Percentiles rank a stretch among this genome's conserved stretches.
Conservation (phyloP, 2,797 vertebrate genomes). For the Coregonus ussuriensis region DNA sequence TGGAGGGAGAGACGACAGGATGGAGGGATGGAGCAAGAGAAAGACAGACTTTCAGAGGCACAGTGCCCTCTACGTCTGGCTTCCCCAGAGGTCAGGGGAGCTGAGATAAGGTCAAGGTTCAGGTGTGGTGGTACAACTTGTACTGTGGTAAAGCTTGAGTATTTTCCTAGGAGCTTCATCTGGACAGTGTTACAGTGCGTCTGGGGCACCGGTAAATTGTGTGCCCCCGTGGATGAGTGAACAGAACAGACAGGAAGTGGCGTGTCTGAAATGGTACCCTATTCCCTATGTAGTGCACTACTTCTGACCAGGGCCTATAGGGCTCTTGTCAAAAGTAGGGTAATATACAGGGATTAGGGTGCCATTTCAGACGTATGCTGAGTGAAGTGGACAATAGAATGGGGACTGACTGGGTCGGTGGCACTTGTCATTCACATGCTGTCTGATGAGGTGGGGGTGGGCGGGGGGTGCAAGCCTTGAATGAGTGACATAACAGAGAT, state of each 20-base stretch:
- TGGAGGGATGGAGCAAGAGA: background rate
- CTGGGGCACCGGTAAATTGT: background rate
- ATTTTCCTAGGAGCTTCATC: background rate
- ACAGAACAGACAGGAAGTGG: slow-evolving; percentile 32
- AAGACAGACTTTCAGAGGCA: slow-evolving; percentile 17
- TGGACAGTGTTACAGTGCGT: background rate
- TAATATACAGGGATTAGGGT: background rate
- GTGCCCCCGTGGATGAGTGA: slow-evolving; percentile 13
- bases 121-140: background rate
- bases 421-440: slow-evolving; percentile 66
- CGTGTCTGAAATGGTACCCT: background rate
- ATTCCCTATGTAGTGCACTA: background rate
- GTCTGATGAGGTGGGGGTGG: slow-evolving; percentile 46
- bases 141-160: background rate
- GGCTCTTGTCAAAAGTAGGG: background rate
- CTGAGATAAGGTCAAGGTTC: background rate
- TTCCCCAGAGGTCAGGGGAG: background rate
- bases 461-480: slow-evolving; percentile 6
- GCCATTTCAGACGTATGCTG: background rate
- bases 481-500: background rate
- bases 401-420: slow-evolving; percentile 20
- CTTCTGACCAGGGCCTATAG: background rate
- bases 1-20: background rate
- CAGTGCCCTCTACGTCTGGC: slow-evolving; percentile 40
- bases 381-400: background rate